A percentile compares a stretch with the other conserved stretches of the same genome.
Conservation (phyloP, 2,797 vertebrate species). For the Adelosebastes latens region DNA sequence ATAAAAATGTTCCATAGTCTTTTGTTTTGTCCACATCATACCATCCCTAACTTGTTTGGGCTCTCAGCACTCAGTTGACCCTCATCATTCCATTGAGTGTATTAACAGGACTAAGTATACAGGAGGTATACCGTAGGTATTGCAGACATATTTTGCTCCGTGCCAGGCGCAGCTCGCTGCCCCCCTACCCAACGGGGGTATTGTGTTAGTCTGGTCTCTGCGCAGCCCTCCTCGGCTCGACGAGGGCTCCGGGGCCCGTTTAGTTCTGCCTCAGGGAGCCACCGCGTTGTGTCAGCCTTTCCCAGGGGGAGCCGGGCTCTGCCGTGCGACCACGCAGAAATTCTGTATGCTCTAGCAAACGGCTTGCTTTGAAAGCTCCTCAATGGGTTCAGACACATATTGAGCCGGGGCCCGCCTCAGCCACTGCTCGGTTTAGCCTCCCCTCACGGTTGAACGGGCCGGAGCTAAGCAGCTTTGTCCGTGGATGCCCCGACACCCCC, state of each 20-base stretch:
- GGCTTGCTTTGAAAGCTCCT: conserved; percentile 76
- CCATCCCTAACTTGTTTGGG: conserved; percentile 53
- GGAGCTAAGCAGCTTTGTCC: conserved; percentile 82
- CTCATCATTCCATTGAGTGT: conserved; percentile 56
- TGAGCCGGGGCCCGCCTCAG: conserved; percentile 65
- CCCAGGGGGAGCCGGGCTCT: conserved; percentile 76
- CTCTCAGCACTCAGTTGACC: conserved; percentile 53
- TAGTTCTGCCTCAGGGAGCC: conserved; percentile 76
- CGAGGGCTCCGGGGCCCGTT: conserved; percentile 66
- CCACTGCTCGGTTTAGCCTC: conserved; percentile 68
- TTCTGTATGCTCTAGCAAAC: conserved; percentile 81
- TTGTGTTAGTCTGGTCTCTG: conserved; percentile 58
- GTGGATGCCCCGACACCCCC: conserved; percentile 60
- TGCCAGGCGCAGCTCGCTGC: conserved; percentile 38
- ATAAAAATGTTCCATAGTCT: conserved; percentile 53
- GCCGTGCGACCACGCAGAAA: conserved; percentile 83
- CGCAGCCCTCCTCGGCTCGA: conserved; percentile 37
- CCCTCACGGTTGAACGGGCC: conserved; percentile 68
- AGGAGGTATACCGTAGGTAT: conserved; percentile 68
- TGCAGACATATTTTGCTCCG: conserved; percentile 64
- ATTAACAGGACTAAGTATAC: conserved; percentile 68
- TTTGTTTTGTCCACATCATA: conserved; percentile 65
- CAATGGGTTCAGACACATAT: conserved; percentile 79
- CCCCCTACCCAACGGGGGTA: conserved; percentile 5
- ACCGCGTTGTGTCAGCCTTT: conserved; percentile 80